Base-by-base conservation (phyloP, 2,797 vertebrate genomes). In the Acanthornis magna region DNA sequence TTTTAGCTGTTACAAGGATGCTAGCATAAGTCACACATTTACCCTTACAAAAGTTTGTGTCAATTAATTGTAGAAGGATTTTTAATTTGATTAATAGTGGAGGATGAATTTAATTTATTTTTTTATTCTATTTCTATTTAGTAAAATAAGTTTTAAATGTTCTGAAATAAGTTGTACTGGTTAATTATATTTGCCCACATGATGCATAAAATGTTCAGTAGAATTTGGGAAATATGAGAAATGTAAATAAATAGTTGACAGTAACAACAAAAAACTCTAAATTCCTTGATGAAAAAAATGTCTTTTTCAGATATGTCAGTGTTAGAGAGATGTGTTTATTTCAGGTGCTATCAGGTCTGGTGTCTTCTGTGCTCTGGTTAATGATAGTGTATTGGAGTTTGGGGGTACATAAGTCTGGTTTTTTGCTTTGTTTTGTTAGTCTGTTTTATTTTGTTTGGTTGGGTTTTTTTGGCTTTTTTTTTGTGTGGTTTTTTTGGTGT, bases 391-490 rank as follows among this genome's bases (percentile, higher is more conserved):
- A 10, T 40, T 66, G 25, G 27, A 16, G 9, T 43, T 43, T 62
- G 9, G 3, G 23, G 14, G 6, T 1, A 54, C 82, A 25, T 63
- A 72, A 50, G 13, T 38, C 30, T 91, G 6, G 0, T 0, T 9
- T 61, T 77, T 75, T 43, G 27, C 14, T 32, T 30, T 65, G 5
- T 47, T 68, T 60, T 45, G 1, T 50, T 48, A 7, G 6, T 40
- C 21, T 87, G 13, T 27, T 77, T 71, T 51, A 22, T 45, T 38
- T 30, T 70, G 12, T 57, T 62, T 61, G 3, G 1, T 40, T 76
- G 12, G 6, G 15, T 2, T 4, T 30, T 47, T n/a, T 73, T 57
- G 22, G 23, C 34, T 74, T 20, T 45, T 45, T 45, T 45, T 45
- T 19, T 10, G 43, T 45, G 45, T 45, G 45, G 10, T 6, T 10